Evolutionary conservation across 1,140 invertebrate genomes (phyloP), one percentile per base, ranked within the genome.

Genomic region (Papilio aristodemus): DNA sequence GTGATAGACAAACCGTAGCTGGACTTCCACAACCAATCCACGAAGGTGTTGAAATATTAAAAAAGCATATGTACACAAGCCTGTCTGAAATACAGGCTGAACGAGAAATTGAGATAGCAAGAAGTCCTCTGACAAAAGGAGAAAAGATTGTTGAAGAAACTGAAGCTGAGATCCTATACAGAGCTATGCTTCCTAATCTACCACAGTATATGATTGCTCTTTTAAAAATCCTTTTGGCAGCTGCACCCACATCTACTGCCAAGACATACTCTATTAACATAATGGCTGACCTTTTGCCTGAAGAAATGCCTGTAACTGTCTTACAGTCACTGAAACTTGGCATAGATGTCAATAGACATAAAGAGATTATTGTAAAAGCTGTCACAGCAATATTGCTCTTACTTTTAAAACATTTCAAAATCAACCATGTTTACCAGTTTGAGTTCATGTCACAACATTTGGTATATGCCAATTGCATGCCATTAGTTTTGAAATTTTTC

Each of bases 361-460:
- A 99, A 86, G 98, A 99, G 93, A 98, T 99, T 43, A 98, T 99
- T 74, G 98, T 99, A 0, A 99, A 99, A 93, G 96, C 98, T 10
- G 97, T 99, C 0, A 99, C 98, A 41, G 98, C 96, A 4, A 97
- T 99, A 70, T 92, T 99, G 50, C 89, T 99, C 59, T 91, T 99
- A 9, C 93, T 99, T 39, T 92, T 99, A 54, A 99, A 99, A 90
- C 98, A 99, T 92, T 98, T 99, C 76, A 99, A 99, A 93, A 93
- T 99, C n/a, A 99, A 99, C 92, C 99, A 99, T 90, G 94, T 99
- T 11, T 99, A 99, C 91, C 97, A 99, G 92, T 99, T 99, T 93
- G 99, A 99, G 92, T 99, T 99, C 85, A 98, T 99, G 95, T 98
- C 97, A 2, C 98, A 99, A 89, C 98, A 99, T 92, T 93, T 99